phyloP scores from a whole-genome alignment of 2,797 vertebrate species.

The Lacerta viridis region DNA sequence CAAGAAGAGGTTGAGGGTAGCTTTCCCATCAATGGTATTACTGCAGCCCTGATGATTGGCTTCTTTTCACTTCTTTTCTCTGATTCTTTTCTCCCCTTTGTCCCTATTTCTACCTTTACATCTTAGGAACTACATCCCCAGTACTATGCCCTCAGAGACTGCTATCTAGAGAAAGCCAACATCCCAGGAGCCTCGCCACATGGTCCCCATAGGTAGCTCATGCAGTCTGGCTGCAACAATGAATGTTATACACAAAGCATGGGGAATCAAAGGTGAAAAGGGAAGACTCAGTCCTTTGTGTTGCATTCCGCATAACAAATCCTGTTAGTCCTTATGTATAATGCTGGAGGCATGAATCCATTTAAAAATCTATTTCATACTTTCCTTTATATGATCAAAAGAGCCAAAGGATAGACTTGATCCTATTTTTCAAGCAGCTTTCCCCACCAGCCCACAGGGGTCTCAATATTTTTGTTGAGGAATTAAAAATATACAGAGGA shows the following conservation, averaged over 20 bases:
- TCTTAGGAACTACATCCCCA: neutral
- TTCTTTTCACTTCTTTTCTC: neutral
- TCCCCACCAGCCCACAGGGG: neutral
- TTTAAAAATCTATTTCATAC: constrained; percentile 37
- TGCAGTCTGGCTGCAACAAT: constrained; percentile 1
- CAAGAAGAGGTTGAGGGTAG: neutral
- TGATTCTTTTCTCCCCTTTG: neutral
- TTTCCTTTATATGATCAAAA: neutral
- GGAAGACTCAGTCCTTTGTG: neutral
- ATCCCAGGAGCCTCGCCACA: neutral
- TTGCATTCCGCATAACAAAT: constrained; percentile 17
- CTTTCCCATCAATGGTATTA: neutral
- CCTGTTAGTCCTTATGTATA: constrained; percentile 19
- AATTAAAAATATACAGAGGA: constrained; percentile 14
- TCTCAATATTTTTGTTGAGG: neutral
- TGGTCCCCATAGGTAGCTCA: neutral
- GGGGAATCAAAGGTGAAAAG: neutral
- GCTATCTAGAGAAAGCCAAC: neutral
- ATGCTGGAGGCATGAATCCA: constrained; percentile 13
- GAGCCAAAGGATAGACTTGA: neutral
- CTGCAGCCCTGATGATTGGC: neutral
- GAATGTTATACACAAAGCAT: neutral
- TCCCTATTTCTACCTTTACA: neutral
- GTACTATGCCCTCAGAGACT: neutral
- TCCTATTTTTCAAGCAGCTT: constrained; percentile 29